Base-by-base conservation (phyloP, 2,888 invertebrate species). In the Cheilosia vernalis region DNA sequence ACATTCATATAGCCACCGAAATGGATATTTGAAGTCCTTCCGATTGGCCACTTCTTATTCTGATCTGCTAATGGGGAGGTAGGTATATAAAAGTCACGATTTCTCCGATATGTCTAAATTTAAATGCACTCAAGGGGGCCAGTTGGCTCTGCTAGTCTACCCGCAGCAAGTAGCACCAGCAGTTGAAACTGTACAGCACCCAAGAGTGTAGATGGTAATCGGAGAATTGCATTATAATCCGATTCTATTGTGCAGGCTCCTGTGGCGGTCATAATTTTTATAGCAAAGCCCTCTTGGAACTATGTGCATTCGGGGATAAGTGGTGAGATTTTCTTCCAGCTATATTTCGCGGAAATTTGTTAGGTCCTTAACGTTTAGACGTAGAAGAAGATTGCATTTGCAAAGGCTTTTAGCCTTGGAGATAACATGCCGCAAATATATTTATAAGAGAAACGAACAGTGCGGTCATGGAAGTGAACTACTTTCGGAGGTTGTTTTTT, bases 91-190 rank as follows among this genome's bases (percentile, higher is more conserved):
- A 80, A 80, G 84, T 80, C 84, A 84, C 80, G 74, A 80, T 80
- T 66, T 60, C 44, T 55, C 67, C 76, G 72, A 81, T 85, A 81
- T 81, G 76, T 85, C 85, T 76, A 81, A 85, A 85, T 85, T 81
- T 81, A 72, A 85, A 81, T 76, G 85, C 67, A 55, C 40, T 72
- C 67, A 58, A 60, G 51, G 47, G 60, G 56, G 69, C 53, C 44
- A 13, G 13, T 33, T 40, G 33, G 63, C 40, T 58, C 53, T 60
- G 53, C 37, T 9, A 2, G 9, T 40, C 51, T 37, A 44, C 6
- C 44, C 63, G n/a, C n/a, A 19, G 47, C 33, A 69, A 47, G 40
- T 40, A 24, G 19, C 47, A 69, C 40, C 17, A 64, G 21, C 47
- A 55, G n/a, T 53, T 44, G 33, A 61, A 63, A 63, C 37, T 49